phyloP scores from a whole-genome alignment of 2,888 invertebrate species.

The Agrotis ipsilon region DNA sequence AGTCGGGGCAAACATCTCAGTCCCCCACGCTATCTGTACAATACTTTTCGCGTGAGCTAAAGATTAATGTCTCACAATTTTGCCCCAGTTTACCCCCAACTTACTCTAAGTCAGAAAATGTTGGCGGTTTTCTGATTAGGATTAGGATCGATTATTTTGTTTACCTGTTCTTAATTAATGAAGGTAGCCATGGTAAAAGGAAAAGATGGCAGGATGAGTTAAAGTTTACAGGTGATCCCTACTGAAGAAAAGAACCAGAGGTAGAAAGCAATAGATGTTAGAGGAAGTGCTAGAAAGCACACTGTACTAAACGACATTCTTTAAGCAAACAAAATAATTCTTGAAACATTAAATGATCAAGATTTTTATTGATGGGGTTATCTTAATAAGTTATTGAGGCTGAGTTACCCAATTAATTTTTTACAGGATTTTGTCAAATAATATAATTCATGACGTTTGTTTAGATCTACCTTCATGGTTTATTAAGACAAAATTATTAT shows the following conservation, averaged over 20 bases:
- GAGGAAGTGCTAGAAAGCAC: no score
- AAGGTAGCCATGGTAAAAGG: no score
- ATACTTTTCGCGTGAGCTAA: slow-evolving; percentile 84
- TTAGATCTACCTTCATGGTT: background rate
- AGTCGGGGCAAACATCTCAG: slow-evolving; percentile 78
- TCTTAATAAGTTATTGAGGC: background rate
- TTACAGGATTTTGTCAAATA: background rate
- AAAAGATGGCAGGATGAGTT: no score
- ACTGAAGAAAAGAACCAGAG: no score
- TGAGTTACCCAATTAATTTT: no score
- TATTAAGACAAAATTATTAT: background rate
- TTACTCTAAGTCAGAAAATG: slow-evolving; percentile 43
- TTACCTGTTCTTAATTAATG: background rate
- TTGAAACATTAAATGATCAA: no score
- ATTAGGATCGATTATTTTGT: slow-evolving; percentile 2
- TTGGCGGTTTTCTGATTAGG: slow-evolving; percentile 30
- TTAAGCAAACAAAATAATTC: no score
- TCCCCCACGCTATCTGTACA: slow-evolving; percentile 75
- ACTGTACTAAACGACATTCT: no score
- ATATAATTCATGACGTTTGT: background rate
- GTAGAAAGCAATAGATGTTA: no score
- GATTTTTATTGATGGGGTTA: background rate
- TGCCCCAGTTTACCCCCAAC: slow-evolving; percentile 80
- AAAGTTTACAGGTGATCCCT: no score
- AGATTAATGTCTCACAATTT: slow-evolving; percentile 86